These are phyloP conservation scores for Bugulina stolonifera DNA, from an alignment of 2,888 invertebrate genomes.

Conservation along the genomic window DNA sequence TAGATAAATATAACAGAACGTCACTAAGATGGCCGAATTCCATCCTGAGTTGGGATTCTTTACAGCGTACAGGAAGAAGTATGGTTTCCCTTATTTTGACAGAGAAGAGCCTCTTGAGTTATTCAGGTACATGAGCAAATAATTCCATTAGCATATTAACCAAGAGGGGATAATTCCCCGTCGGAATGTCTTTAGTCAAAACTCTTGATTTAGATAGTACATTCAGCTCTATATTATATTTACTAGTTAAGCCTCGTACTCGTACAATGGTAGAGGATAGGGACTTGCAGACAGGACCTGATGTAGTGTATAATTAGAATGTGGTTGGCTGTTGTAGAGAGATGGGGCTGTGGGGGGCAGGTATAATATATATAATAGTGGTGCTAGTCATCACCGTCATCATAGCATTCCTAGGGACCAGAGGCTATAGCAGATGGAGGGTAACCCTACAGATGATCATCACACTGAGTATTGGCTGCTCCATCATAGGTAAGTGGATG, in stretches of 20 bases:
- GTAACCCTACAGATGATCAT: conserved; percentile 17
- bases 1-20: too few species aligned
- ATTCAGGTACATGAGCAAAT: conserved; percentile 10
- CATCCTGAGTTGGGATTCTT: background rate
- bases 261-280: too few species aligned
- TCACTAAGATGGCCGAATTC: conserved; percentile 2
- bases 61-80: conserved; percentile 3
- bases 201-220: too few species aligned
- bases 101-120: background rate
- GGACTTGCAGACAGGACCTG: too few species aligned
- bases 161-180: too few species aligned
- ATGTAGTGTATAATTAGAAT: too few species aligned
- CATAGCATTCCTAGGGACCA: conserved; percentile 23
- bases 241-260: too few species aligned
- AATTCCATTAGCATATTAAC: too few species aligned
- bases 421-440: conserved; percentile 21
- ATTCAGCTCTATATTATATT: too few species aligned
- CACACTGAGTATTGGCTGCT: background rate
- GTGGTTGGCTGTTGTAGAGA: background rate
- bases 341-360: background rate
- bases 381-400: conserved; percentile 13
- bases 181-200: too few species aligned
- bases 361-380: background rate
- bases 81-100: background rate
- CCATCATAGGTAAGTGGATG: background rate